Evolutionary conservation across 2,888 invertebrate species (phyloP).

Genomic region (Podotricha telesiphe): DNA sequence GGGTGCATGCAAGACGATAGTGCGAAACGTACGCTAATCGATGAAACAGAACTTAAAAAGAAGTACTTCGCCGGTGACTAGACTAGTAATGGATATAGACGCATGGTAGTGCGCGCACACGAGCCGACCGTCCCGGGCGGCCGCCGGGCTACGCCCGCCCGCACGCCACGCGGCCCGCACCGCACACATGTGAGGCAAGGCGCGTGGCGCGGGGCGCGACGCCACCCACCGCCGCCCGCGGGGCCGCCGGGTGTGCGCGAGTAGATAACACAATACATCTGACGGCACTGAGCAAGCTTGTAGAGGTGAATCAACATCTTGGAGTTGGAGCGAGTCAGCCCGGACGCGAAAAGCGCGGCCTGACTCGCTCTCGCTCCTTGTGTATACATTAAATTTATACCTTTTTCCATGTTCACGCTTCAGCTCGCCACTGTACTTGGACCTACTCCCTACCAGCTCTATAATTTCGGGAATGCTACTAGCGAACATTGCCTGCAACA

Average conservation of each 20-base stretch:
- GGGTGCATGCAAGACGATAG: conserved; percentile 75
- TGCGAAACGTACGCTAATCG: conserved; percentile 80
- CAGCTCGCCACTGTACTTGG: conserved; percentile 99
- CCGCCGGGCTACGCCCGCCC: conserved; percentile 54
- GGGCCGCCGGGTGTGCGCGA: conserved; percentile 70
- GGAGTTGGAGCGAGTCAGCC: conserved; percentile 74
- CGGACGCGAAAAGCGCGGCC: conserved; percentile 56
- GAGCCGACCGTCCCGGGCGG: conserved; percentile 58
- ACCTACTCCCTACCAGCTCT: conserved; percentile 99
- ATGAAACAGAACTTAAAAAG: conserved; percentile 81
- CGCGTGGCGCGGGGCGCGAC: conserved; percentile 55
- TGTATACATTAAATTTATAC: conserved; percentile 86
- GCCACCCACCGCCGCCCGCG: conserved; percentile 52
- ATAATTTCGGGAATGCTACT: conserved; percentile 99
- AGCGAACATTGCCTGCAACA: conserved; percentile 99
- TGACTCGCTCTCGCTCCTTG: conserved; percentile 77
- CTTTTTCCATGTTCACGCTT: conserved; percentile 99
- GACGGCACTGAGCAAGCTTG: conserved; percentile 85
- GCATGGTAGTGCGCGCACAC: conserved; percentile 80
- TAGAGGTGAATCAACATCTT: conserved; percentile 73
- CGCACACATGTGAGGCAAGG: too few species aligned
- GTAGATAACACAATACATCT: conserved; percentile 85
- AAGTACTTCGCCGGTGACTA: conserved; percentile 79
- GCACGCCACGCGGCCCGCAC: conserved; percentile 48
- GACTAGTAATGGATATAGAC: conserved; percentile 81